Evolutionary conservation across 2,888 invertebrate species (phyloP).

Genomic region (Tetragnatha montana): DNA sequence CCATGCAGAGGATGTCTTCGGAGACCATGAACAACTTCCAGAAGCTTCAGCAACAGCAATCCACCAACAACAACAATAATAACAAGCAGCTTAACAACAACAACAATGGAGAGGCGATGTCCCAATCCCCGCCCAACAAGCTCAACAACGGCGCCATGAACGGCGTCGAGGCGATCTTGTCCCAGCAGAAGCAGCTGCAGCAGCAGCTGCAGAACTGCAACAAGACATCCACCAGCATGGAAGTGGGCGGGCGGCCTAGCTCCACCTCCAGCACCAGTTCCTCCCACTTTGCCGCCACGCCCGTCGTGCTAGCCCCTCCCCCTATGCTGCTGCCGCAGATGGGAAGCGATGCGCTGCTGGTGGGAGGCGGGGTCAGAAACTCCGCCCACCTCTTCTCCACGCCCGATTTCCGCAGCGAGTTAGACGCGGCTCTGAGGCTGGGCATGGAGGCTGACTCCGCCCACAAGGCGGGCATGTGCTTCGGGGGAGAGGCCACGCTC

Average conservation of each 20-base stretch:
- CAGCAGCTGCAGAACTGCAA: background rate
- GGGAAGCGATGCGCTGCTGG: constrained; percentile 55
- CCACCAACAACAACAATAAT: too few species aligned
- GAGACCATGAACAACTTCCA: too few species aligned
- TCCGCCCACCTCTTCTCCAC: constrained; percentile 66
- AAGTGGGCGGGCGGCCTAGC: constrained; percentile 43
- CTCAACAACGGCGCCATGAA: too few species aligned
- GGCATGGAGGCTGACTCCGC: constrained; percentile 68
- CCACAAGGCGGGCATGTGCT: constrained; percentile 67
- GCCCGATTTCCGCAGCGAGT: constrained; percentile 67
- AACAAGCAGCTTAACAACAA: too few species aligned
- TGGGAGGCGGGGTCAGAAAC: constrained; percentile 66
- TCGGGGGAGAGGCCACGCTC: constrained; percentile 68
- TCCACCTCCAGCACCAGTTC: constrained; percentile 55
- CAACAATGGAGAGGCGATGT: too few species aligned
- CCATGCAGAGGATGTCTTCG: background rate
- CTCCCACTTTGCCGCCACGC: constrained; percentile 68
- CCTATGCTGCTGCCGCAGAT: constrained; percentile 65
- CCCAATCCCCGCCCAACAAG: too few species aligned
- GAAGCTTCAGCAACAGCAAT: too few species aligned
- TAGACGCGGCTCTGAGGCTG: constrained; percentile 65
- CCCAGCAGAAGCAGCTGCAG: background rate
- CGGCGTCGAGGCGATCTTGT: background rate
- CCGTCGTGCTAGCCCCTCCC: constrained; percentile 64
- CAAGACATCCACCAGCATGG: constrained; percentile 13